Base-by-base conservation (phyloP, 2,888 invertebrate species). In the Tricholauxania praeusta region DNA sequence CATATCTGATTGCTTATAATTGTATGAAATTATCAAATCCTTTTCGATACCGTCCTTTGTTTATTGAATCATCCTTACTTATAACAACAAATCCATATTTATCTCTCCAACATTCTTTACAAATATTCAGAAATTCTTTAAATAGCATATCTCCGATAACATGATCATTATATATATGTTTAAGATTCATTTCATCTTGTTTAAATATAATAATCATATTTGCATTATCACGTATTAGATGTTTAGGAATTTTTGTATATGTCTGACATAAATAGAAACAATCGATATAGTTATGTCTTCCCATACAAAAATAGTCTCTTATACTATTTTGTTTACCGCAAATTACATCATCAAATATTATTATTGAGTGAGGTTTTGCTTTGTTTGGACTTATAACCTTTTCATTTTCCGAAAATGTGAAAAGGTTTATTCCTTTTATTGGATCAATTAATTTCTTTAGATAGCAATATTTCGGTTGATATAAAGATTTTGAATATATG, bases 241-340 rank as follows among this genome's bases (percentile, higher is more conserved):
- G 84, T 77, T 86, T 86, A 7, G 83, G 82, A 47, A 85, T 80
- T 60, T 78, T 78, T 8, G 83, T 78, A 77, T 84, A 85, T 47
- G 80, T 82, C 76, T 85, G 85, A 64, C 79, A 77, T 22, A 85
- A 75, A 76, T 84, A 86, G 69, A 85, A 84, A 72, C 78, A 76
- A 72, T 86, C 85, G 17, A 85, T 79, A 28, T 76, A 53, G 8
- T 77, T 79, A 76, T 85, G 85, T 47, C 85, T 77, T 5, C 84
- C 82, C 79, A 83, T 81, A 76, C 80, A 78, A 73, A 82, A 85
- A 75, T 79, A 82, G 5, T 74, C 71, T 71, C 79, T 73, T 14
- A 85, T 80, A 47, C 76, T 77, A 62, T 79, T 74, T 72, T 82
- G 81, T 57, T 81, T 81, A 15, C 82, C 83, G 28, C 81, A 83